Evolutionary conservation across 2,113 vertebrate genomes (phyloP).

Genomic region (Phalacrocorax brasilianus): DNA sequence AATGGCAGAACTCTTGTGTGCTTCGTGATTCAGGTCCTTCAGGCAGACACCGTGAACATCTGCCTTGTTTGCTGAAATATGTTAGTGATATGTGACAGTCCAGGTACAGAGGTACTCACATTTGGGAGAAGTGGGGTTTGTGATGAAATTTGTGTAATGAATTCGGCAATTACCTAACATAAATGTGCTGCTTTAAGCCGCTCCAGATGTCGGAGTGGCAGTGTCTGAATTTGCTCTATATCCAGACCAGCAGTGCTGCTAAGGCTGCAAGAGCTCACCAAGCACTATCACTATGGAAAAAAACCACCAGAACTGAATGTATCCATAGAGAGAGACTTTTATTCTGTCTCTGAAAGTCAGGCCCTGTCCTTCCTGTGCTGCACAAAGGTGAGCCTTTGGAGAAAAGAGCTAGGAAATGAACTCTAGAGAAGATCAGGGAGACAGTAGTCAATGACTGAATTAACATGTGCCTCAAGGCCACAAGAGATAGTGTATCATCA

Average conservation of each 20-base stretch:
- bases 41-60: rapidly evolving
- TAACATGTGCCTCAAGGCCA: neutral
- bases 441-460: neutral
- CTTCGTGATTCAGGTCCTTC: neutral
- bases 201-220: rapidly evolving
- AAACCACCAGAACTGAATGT: neutral
- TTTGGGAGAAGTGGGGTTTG: neutral
- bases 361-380: neutral
- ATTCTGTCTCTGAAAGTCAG: neutral
- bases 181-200: neutral
- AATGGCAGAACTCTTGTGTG: neutral
- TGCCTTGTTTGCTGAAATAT: neutral
- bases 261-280: neutral
- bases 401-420: neutral
- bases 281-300: neutral
- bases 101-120: neutral
- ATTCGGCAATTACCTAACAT: neutral
- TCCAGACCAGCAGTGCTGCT: neutral
- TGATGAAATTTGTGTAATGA: neutral
- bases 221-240: neutral
- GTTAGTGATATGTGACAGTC: neutral
- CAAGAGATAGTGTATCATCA: neutral
- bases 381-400: neutral
- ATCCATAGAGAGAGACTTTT: neutral
- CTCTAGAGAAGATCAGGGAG: neutral